Base-by-base conservation (phyloP, 1,140 invertebrate genomes). In the Apis dorsata region DNA sequence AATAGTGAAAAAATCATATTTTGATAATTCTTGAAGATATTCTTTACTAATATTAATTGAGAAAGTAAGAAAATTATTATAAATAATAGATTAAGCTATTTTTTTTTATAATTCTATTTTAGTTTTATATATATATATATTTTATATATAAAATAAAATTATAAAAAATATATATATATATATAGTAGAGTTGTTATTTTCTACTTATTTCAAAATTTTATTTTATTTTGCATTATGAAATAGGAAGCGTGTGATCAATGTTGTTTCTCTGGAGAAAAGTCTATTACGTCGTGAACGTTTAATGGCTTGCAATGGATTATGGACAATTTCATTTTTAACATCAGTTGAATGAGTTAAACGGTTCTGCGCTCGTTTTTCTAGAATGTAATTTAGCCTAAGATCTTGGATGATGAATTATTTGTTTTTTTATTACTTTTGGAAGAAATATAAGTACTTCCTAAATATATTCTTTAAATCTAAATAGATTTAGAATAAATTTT, bases 271-370 rank as follows among this genome's bases (percentile, higher is more conserved):
- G 12, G 12, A 59, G 49, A 44, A 71, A 79, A 79, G 68, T 79
- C 17, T 17, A 21, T 69, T 78, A 49, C 19, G 21, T 34, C 17
- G 63, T 53, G 62, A 51, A 24, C 62, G 24, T 53, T 74, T 65
- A 65, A 53, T 65, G 49, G 19, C 19, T 49, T 21, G 76, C 76
- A 49, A 79, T 79, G 65, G 59, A 70, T 15, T 59, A 59, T 69
- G 53, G 60, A 79, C 44, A 53, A 51, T 79, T 79, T 15, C 17
- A 59, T 79, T 62, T 60, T 71, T 70, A 49, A 44, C 28, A 28
- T 4, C 44, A 44, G 51, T n/a, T 4, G 44, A 17, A 51, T 24
- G 13, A 2, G 4, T 17, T 11, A 19, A 21, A 65, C 17, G 24
- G 17, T 2, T 65, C 13, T 2, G 19, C 7, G 34, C 34, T 68